Conservation (phyloP, 2,113 vertebrate species). For the Macrotus californicus region DNA sequence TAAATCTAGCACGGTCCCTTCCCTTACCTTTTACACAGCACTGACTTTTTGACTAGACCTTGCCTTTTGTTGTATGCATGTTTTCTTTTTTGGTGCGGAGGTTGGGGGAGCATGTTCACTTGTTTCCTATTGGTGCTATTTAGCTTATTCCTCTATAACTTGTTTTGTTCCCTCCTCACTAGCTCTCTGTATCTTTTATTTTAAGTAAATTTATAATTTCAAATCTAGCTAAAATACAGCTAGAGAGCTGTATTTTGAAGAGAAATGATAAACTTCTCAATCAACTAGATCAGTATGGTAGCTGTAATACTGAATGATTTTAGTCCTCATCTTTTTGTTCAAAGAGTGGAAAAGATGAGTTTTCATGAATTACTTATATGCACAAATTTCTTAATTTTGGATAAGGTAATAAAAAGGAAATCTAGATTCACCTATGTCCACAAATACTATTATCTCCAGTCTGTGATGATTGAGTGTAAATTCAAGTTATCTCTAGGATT, state of each 20-base stretch:
- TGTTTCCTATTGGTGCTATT: neutral
- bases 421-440: neutral
- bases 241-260: no score
- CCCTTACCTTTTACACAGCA: neutral
- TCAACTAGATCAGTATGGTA: neutral
- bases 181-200: neutral
- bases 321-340: neutral
- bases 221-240: neutral
- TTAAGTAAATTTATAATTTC: neutral
- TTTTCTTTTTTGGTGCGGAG: neutral
- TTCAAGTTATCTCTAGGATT: neutral
- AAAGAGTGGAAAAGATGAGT: neutral
- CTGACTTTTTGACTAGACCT: neutral
- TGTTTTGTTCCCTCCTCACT: neutral
- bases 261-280: neutral
- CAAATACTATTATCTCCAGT: neutral
- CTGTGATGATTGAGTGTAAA: neutral
- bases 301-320: neutral
- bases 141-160: neutral
- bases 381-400: neutral
- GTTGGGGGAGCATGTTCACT: neutral
- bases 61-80: neutral
- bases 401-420: neutral
- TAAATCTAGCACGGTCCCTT: neutral
- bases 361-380: neutral